phyloP scores from a whole-genome alignment of 2,888 invertebrate species.

The Lepidochrysops patricia region DNA sequence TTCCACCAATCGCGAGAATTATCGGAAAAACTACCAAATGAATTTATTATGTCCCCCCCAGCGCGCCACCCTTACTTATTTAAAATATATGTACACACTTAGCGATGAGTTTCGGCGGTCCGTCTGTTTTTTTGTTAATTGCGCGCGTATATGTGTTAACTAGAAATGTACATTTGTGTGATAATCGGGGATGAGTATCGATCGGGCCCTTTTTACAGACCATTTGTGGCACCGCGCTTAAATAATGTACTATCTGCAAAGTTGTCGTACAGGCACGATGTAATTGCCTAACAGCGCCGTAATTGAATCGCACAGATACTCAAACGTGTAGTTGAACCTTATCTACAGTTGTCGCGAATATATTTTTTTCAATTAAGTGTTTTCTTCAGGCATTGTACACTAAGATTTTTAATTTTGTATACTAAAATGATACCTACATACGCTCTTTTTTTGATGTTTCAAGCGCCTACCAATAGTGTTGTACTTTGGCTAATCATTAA shows the following conservation, averaged over 20 bases:
- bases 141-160: not conserved
- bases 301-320: not conserved
- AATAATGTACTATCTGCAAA: not conserved
- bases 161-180: not conserved
- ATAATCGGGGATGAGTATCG: not conserved
- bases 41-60: constrained; percentile 59
- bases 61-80: constrained; percentile 27
- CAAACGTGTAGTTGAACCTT: no score
- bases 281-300: no score
- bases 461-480: no score
- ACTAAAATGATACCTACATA: no score
- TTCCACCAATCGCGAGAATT: constrained; percentile 69
- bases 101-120: constrained; percentile 5
- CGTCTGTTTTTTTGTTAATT: constrained; percentile 10
- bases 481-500: no score
- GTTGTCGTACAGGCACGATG: no score
- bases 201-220: not conserved
- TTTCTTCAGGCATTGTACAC: no score
- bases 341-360: no score
- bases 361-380: no score
- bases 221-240: not conserved
- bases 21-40: constrained; percentile 72
- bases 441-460: no score
- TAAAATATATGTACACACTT: constrained; percentile 13
- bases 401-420: no score